These are phyloP conservation scores for Hyphantria cunea DNA, from an alignment of 1,140 invertebrate species.

Conservation along the genomic window DNA sequence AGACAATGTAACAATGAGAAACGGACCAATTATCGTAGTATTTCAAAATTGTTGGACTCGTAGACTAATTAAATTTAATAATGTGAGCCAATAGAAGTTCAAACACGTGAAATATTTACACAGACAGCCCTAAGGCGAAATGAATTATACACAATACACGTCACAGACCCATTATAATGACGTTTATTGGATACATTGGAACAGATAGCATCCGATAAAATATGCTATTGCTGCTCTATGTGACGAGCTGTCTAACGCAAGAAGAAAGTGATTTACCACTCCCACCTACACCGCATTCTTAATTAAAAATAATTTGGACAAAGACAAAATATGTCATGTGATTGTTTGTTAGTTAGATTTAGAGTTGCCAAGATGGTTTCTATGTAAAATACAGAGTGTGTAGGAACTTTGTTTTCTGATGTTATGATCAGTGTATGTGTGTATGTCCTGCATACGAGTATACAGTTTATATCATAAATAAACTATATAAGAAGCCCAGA, in stretches of 20 bases:
- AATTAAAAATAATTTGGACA: slow-evolving; percentile 61
- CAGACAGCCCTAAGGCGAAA: not conserved
- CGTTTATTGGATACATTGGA: slow-evolving; percentile 5
- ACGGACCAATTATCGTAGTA: not conserved
- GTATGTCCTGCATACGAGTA: no score
- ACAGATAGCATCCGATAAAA: not conserved
- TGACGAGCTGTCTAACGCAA: not conserved
- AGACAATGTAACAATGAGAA: not conserved
- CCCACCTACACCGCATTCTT: slow-evolving; percentile 50
- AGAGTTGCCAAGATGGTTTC: slow-evolving; percentile 3
- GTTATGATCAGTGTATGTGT: not conserved
- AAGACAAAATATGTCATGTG: slow-evolving; percentile 44
- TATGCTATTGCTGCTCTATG: not conserved
- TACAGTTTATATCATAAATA: no score
- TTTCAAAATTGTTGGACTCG: not conserved
- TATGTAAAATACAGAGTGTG: not conserved
- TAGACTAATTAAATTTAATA: not conserved
- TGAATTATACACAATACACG: slow-evolving; percentile 2
- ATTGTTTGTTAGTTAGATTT: slow-evolving; percentile 35
- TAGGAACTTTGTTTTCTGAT: not conserved
- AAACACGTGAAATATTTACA: not conserved
- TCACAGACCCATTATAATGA: not conserved
- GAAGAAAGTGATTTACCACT: slow-evolving; percentile 3
- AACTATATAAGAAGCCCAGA: no score
- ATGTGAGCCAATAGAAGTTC: not conserved